A percentile compares a stretch with the other conserved stretches of the same genome.
Evolutionary conservation across 1,140 invertebrate genomes (phyloP).

Genomic region (Anagrus nilaparvatae): DNA sequence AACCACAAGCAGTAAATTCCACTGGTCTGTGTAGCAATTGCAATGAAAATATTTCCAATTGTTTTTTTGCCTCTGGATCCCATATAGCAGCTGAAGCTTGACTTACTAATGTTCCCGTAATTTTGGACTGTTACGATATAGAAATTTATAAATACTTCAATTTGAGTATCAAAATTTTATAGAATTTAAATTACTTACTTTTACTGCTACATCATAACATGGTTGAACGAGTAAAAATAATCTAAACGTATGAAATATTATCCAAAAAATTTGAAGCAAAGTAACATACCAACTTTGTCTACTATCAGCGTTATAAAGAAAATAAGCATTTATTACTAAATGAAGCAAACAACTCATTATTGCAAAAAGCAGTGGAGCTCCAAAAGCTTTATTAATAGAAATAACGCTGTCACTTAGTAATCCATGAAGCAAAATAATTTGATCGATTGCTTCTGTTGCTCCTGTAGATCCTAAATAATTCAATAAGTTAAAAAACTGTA

Average conservation of each 20-base stretch:
- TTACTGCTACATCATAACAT: conserved; percentile 46
- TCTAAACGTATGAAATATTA: conserved; percentile 49
- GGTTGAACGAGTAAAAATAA: conserved; percentile 58
- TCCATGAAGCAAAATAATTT: conserved; percentile 30
- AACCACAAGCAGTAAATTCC: conserved; percentile 52
- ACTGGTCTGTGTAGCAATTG: conserved; percentile 51
- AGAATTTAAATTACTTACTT: no score
- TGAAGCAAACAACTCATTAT: conserved; percentile 57
- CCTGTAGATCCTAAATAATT: background rate
- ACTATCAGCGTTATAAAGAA: conserved; percentile 48
- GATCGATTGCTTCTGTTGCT: conserved; percentile 7
- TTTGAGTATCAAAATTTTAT: no score
- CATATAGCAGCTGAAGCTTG: conserved; percentile 27
- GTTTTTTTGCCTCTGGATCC: conserved; percentile 26
- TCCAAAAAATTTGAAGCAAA: conserved; percentile 52
- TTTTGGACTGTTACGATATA: conserved; percentile 27
- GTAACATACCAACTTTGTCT: conserved; percentile 34
- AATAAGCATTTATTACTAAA: conserved; percentile 60
- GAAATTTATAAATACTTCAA: no score
- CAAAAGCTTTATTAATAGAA: conserved; percentile 42
- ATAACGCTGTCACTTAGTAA: conserved; percentile 30
- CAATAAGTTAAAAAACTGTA: no score
- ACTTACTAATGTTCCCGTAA: conserved; percentile 32
- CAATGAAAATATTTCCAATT: conserved; percentile 55
- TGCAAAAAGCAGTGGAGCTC: conserved; percentile 49